A percentile compares a stretch with the other conserved stretches of the same genome.
These are phyloP conservation scores for Bilobella aurantiaca DNA, from an alignment of 1,140 invertebrate species.

Conservation along the genomic window DNA sequence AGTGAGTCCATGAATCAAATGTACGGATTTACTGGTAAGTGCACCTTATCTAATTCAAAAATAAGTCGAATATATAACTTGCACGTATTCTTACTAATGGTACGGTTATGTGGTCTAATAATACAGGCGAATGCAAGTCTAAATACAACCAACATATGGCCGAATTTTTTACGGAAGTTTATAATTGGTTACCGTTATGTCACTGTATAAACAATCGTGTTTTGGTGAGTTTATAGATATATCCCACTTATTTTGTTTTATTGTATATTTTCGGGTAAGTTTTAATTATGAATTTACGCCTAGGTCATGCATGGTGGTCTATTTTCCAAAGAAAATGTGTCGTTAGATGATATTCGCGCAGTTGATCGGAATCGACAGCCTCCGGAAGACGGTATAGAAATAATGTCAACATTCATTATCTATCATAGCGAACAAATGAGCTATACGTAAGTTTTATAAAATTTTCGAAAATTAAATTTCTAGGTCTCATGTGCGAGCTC, in stretches of 20 bases:
- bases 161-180: constrained; percentile 95
- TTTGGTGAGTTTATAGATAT: constrained; percentile 65
- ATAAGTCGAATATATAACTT: not conserved
- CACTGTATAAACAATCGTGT: constrained; percentile 90
- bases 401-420: too few relatives aligned
- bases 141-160: constrained; percentile 93
- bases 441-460: too few relatives aligned
- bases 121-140: constrained; percentile 67
- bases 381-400: constrained; percentile 85
- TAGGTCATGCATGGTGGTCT: constrained; percentile 89
- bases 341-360: constrained; percentile 75
- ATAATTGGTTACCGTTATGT: constrained; percentile 91
- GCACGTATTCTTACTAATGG: constrained; percentile 59
- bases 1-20: constrained; percentile 92
- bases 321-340: constrained; percentile 80
- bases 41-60: not conserved
- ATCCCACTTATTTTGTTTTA: too few relatives aligned
- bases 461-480: constrained; percentile 17
- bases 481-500: constrained; percentile 87
- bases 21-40: constrained; percentile 31
- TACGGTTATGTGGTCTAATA: constrained; percentile 75
- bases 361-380: constrained; percentile 89
- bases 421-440: not conserved
- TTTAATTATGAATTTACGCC: not conserved
- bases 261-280: too few relatives aligned